phyloP scores from a whole-genome alignment of 2,888 invertebrate genomes.

The Nasonia oneida region DNA sequence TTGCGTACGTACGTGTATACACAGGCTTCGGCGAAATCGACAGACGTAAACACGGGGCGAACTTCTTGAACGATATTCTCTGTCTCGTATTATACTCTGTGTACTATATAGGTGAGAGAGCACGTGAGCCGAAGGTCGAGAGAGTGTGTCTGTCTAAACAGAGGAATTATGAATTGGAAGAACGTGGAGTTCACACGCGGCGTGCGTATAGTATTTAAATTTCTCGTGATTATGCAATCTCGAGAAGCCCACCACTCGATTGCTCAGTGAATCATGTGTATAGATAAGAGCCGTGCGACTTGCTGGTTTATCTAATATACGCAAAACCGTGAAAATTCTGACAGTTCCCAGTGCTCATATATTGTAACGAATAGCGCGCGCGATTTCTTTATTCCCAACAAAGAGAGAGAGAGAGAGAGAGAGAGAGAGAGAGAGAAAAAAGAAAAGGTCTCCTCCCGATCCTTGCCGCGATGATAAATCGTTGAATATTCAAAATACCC shows the following conservation, averaged over 20 bases:
- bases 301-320: too few relatives aligned
- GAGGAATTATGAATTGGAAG: background rate
- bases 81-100: background rate
- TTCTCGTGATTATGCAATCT: background rate
- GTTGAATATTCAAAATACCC: conserved; percentile 10
- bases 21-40: background rate
- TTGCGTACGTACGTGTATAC: background rate
- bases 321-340: too few relatives aligned
- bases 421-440: background rate
- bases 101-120: background rate
- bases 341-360: too few relatives aligned
- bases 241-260: background rate
- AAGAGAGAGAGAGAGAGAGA: background rate
- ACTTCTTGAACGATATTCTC: background rate
- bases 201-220: background rate
- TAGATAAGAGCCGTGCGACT: background rate
- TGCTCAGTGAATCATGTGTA: background rate
- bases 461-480: background rate
- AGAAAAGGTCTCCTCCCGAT: background rate
- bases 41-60: conserved; percentile 7
- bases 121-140: background rate
- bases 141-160: background rate
- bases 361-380: too few relatives aligned
- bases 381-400: background rate
- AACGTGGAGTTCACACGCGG: background rate